Percentiles rank a stretch among this genome's conserved stretches.
Evolutionary conservation across 2,113 vertebrate species (phyloP).

Genomic region (Eulemur rufifrons): DNA sequence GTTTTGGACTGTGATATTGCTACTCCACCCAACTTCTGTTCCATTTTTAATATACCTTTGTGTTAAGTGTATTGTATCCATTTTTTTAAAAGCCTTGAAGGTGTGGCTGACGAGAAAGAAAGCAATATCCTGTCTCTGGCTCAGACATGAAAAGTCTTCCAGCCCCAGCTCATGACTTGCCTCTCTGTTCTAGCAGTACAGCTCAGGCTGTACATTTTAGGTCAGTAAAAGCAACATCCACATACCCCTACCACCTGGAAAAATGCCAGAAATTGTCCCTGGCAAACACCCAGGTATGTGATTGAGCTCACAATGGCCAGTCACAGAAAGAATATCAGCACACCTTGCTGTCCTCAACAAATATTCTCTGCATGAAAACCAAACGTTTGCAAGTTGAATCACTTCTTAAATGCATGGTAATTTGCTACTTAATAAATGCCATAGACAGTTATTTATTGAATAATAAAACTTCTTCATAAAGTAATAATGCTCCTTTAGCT

Average conservation of each 20-base stretch:
- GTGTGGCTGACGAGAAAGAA: conserved; percentile 69
- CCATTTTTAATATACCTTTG: conserved; percentile 75
- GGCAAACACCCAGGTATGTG: neutral
- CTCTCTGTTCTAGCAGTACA: neutral
- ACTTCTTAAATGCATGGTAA: neutral
- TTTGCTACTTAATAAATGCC: conserved; percentile 2
- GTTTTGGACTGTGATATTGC: conserved; percentile 43
- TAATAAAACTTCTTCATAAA: conserved; percentile 30
- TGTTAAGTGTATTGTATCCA: conserved; percentile 70
- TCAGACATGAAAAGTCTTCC: conserved; percentile 20
- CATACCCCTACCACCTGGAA: neutral
- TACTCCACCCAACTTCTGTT: conserved; percentile 73
- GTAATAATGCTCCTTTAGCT: neutral
- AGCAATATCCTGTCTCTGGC: conserved; percentile 62
- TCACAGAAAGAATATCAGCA: neutral
- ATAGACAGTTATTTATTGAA: conserved; percentile 9
- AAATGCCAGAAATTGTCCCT: conserved; percentile 62
- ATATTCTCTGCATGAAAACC: neutral
- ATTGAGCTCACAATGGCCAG: conserved; percentile 26
- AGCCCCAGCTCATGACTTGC: neutral
- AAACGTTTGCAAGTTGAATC: conserved; percentile 17
- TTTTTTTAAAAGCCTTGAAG: conserved; percentile 56
- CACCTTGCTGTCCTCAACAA: conserved; percentile 26
- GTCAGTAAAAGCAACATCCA: conserved; percentile 20
- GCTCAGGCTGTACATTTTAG: conserved; percentile 17